Percentiles rank a stretch among this genome's conserved stretches.
These are phyloP conservation scores for Drosophila lacicola DNA, from an alignment of 2,888 invertebrate species.

Conservation along the genomic window DNA sequence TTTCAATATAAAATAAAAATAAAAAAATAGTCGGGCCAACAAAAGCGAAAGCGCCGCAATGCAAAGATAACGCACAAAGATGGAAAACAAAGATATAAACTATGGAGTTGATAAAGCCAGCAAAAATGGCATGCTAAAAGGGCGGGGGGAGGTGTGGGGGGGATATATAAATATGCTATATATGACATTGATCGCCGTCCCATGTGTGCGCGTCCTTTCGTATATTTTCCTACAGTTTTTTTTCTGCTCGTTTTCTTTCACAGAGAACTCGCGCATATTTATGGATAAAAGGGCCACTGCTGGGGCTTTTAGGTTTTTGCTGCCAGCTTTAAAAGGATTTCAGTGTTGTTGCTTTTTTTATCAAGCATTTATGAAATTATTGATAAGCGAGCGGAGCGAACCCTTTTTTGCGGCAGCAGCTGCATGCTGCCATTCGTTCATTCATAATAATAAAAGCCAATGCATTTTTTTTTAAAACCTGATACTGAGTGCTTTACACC, in stretches of 20 bases:
- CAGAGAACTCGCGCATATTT: constrained; percentile 53
- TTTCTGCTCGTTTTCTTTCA: constrained; percentile 18
- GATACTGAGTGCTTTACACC: constrained; percentile 7
- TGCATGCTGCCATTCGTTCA: constrained; percentile 16
- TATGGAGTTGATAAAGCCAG: constrained; percentile 74
- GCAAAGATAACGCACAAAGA: constrained; percentile 48
- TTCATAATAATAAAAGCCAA: constrained; percentile 41
- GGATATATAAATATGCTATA: constrained; percentile 47
- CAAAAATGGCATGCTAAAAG: not conserved
- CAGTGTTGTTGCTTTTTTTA: constrained; percentile 58
- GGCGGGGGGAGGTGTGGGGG: not conserved
- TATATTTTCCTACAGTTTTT: constrained; percentile 7
- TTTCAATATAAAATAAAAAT: constrained; percentile 60
- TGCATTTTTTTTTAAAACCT: constrained; percentile 57
- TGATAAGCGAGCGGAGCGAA: constrained; percentile 61
- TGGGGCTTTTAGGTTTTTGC: constrained; percentile 46
- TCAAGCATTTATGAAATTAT: constrained; percentile 76
- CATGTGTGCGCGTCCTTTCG: constrained; percentile 43
- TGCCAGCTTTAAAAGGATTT: constrained; percentile 75
- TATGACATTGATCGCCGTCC: constrained; percentile 73
- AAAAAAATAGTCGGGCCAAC: constrained; percentile 19
- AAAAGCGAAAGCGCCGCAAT: constrained; percentile 26
- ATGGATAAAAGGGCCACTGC: constrained; percentile 45
- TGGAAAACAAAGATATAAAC: constrained; percentile 74
- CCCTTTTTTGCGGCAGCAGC: constrained; percentile 29